Evolutionary conservation across 1,140 invertebrate species (phyloP).

Genomic region (Octopus bimaculoides): DNA sequence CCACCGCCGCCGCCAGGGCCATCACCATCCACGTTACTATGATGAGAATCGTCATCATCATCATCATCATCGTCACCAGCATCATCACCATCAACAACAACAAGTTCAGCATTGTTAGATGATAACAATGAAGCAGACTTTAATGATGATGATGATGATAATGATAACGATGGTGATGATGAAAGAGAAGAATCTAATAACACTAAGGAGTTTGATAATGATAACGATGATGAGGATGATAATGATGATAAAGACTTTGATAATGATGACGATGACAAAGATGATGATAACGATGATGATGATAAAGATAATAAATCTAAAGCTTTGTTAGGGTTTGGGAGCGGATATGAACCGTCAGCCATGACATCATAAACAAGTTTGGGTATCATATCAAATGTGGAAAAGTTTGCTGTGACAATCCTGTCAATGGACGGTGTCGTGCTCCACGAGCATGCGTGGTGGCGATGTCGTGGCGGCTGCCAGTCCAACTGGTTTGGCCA

Average conservation of each 20-base stretch:
- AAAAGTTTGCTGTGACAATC: constrained; percentile 26
- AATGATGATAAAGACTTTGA: not conserved
- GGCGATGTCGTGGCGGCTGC: constrained; percentile 17
- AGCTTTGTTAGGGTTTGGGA: constrained; percentile 26
- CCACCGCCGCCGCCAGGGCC: too few species aligned
- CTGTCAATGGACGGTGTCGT: constrained; percentile 2
- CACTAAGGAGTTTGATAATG: not conserved
- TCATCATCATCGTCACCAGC: constrained; percentile 7
- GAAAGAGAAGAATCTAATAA: not conserved
- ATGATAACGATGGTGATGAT: not conserved
- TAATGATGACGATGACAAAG: not conserved
- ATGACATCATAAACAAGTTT: constrained; percentile 35
- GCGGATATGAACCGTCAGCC: constrained; percentile 40
- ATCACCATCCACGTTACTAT: not conserved
- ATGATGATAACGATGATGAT: not conserved
- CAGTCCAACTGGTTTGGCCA: constrained; percentile 21
- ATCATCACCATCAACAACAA: constrained; percentile 3
- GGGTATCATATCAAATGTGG: constrained; percentile 32
- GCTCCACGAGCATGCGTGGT: constrained; percentile 18
- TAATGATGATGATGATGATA: not conserved
- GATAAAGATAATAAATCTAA: constrained; percentile 15
- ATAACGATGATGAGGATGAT: not conserved
- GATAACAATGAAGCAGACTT: constrained; percentile 22
- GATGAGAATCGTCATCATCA: not conserved
- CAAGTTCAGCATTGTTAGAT: not conserved